Percentiles rank a stretch among this genome's conserved stretches.
Evolutionary conservation across 1,140 invertebrate genomes (phyloP).

Genomic region (Colletes latitarsis): DNA sequence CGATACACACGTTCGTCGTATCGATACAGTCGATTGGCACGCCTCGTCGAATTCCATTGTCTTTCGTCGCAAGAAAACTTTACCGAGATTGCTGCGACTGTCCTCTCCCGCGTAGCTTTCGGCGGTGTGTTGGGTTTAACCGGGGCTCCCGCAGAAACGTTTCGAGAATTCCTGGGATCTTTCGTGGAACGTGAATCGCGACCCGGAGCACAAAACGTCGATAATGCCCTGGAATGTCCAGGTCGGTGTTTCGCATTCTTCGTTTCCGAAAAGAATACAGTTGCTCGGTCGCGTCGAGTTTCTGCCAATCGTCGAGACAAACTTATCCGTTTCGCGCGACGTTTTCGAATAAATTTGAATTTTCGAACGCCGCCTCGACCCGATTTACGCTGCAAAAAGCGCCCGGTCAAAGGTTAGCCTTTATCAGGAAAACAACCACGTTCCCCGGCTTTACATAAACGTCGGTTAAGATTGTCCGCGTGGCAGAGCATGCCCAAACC

Average conservation of each 20-base stretch:
- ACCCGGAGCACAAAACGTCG: slow-evolving; percentile 38
- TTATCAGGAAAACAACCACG: slow-evolving; percentile 41
- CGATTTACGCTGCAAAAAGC: neutral
- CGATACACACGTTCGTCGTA: neutral
- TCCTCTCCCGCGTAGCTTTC: neutral
- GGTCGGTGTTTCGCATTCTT: slow-evolving; percentile 4
- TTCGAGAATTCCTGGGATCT: slow-evolving; percentile 33
- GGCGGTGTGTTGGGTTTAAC: neutral
- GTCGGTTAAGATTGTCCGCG: slow-evolving; percentile 46
- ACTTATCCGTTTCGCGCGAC: too few species aligned
- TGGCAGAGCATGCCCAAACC: slow-evolving; percentile 2
- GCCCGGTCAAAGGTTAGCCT: slow-evolving; percentile 36
- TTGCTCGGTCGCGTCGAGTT: slow-evolving; percentile 20
- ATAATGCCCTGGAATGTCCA: slow-evolving; percentile 29
- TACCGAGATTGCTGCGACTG: neutral
- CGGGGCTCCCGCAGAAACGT: slow-evolving; percentile 1
- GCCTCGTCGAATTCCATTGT: slow-evolving; percentile 51
- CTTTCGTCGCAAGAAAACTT: slow-evolving; percentile 22
- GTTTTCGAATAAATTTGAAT: too few species aligned
- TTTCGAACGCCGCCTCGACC: neutral
- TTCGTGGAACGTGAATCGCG: slow-evolving; percentile 24
- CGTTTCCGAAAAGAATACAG: slow-evolving; percentile 16
- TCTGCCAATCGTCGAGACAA: neutral
- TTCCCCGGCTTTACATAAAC: slow-evolving; percentile 36
- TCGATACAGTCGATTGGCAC: slow-evolving; percentile 32